phyloP scores from a whole-genome alignment of 2,888 invertebrate genomes.

The Elegia similella region DNA sequence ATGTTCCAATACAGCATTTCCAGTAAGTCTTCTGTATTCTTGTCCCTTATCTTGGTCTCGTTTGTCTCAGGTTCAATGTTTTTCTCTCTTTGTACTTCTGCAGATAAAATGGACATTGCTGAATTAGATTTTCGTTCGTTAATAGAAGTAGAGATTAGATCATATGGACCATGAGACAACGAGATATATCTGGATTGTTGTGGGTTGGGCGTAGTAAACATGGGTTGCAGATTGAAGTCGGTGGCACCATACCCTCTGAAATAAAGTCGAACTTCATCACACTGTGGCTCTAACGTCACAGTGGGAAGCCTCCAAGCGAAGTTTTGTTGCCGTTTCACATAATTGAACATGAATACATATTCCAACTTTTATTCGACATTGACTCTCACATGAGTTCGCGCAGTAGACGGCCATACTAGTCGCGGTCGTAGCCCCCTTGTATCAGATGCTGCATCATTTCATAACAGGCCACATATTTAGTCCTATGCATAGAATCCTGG shows the following conservation, averaged over 20 bases:
- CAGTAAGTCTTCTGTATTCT: constrained; percentile 69
- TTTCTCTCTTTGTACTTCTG: constrained; percentile 79
- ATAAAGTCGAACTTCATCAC: constrained; percentile 77
- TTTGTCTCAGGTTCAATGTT: constrained; percentile 73
- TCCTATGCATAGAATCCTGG: too few species aligned
- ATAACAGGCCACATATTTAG: too few species aligned
- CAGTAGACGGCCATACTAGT: neutral
- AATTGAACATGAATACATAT: neutral
- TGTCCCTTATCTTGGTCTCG: constrained; percentile 69
- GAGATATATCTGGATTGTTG: constrained; percentile 83
- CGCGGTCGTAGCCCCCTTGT: neutral
- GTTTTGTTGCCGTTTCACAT: constrained; percentile 70
- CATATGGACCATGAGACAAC: constrained; percentile 84
- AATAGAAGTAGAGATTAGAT: constrained; percentile 63
- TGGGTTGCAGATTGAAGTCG: constrained; percentile 71
- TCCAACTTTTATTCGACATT: neutral
- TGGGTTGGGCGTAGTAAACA: constrained; percentile 78
- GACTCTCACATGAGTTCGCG: neutral
- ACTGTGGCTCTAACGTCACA: constrained; percentile 55
- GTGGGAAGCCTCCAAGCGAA: constrained; percentile 56
- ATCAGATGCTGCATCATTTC: too few species aligned
- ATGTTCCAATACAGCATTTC: constrained; percentile 84
- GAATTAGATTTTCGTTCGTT: constrained; percentile 49
- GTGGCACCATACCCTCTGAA: constrained; percentile 79
- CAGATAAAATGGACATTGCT: constrained; percentile 75